Percentiles rank a stretch among this genome's conserved stretches.
Conservation (phyloP, 2,113 vertebrate species). For the Mobula birostris region DNA sequence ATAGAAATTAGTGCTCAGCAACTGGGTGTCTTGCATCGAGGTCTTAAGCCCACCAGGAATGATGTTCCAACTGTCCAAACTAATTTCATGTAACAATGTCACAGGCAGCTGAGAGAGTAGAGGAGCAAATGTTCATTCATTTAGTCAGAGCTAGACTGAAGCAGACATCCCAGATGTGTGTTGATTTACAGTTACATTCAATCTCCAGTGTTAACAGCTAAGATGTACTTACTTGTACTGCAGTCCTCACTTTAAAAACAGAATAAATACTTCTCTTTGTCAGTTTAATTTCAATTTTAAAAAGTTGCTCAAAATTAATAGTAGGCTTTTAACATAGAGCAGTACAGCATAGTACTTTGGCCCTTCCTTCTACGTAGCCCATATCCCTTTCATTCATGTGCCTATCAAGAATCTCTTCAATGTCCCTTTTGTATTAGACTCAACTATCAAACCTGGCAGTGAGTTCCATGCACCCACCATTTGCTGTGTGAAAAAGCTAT, state of each 20-base stretch:
- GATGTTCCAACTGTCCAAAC: conserved; percentile 18
- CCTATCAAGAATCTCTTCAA: too few species aligned
- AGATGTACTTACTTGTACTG: neutral
- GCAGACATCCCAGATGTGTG: neutral
- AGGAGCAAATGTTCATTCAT: neutral
- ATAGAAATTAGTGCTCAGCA: conserved; percentile 2
- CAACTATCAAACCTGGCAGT: too few species aligned
- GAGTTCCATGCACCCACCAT: too few species aligned
- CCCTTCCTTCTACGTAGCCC: too few species aligned
- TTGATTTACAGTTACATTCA: neutral
- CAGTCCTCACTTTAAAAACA: neutral
- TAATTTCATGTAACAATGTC: neutral
- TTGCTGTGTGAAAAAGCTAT: too few species aligned
- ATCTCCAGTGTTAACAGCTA: neutral
- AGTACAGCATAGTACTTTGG: too few species aligned
- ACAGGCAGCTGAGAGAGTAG: neutral
- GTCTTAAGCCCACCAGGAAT: neutral
- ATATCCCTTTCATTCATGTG: too few species aligned
- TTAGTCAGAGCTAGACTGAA: neutral
- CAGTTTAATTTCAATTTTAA: neutral
- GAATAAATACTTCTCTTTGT: neutral
- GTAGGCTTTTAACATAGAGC: too few species aligned
- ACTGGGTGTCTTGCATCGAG: neutral
- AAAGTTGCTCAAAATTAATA: neutral
- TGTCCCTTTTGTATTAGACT: too few species aligned